phyloP scores from a whole-genome alignment of 2,888 invertebrate genomes.

The Ichneumoninae sp. region DNA sequence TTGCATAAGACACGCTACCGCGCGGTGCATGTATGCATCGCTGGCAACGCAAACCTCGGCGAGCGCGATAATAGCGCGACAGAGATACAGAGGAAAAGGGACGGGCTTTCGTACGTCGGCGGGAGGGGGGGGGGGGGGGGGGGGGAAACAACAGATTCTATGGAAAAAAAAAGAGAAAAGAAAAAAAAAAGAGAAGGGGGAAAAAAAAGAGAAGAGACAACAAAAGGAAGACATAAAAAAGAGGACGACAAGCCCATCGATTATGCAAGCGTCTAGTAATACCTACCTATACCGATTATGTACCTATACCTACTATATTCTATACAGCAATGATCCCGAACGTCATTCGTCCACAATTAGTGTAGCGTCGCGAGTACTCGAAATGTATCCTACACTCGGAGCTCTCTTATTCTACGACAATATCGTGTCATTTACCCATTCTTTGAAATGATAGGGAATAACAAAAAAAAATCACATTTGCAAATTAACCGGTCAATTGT shows the following conservation, averaged over 20 bases:
- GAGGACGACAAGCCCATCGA: slow-evolving; percentile 43
- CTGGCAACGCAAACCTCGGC: slow-evolving; percentile 38
- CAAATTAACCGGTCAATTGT: not conserved
- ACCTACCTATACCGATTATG: slow-evolving; percentile 18
- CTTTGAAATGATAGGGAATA: slow-evolving; percentile 8
- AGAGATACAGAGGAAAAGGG: not conserved
- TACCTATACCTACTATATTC: not conserved
- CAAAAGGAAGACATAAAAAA: slow-evolving; percentile 9
- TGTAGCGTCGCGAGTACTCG: slow-evolving; percentile 22
- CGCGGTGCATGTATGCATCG: slow-evolving; percentile 40
- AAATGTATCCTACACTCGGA: slow-evolving; percentile 13
- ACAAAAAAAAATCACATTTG: not conserved
- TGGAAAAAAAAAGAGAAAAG: slow-evolving; percentile 21
- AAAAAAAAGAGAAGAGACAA: slow-evolving; percentile 3
- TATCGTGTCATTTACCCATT: not conserved
- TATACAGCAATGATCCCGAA: not conserved
- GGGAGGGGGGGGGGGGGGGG: not conserved
- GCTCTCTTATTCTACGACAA: slow-evolving; percentile 18
- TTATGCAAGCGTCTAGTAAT: slow-evolving; percentile 37
- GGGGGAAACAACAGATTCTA: not conserved
- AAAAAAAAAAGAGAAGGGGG: not conserved
- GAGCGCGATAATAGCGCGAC: slow-evolving; percentile 19
- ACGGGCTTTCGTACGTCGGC: not conserved
- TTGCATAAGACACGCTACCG: slow-evolving; percentile 36
- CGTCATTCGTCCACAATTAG: slow-evolving; percentile 3